These are phyloP conservation scores for Brachionichthys hirsutus DNA, from an alignment of 2,113 vertebrate genomes.

Conservation along the genomic window DNA sequence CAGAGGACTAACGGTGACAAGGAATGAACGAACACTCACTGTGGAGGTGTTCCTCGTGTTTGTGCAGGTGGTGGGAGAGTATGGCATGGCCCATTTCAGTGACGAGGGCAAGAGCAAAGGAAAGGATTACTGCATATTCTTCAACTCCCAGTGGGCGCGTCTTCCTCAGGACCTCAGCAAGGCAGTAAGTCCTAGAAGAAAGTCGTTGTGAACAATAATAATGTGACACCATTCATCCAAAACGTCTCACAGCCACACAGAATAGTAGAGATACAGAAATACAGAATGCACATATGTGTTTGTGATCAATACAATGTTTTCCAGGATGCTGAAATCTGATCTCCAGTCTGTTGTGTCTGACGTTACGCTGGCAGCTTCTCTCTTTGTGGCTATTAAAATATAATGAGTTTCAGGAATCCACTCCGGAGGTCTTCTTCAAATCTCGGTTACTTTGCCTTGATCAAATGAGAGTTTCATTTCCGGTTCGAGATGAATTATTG, in stretches of 20 bases:
- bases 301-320: conserved; percentile 2
- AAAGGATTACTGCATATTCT: conserved; percentile 95
- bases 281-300: not conserved
- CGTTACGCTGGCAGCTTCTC: conserved; percentile 1
- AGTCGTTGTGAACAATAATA: not conserved
- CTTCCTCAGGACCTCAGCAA: conserved; percentile 90
- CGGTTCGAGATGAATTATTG: not conserved
- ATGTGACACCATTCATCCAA: not conserved
- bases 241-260: not conserved
- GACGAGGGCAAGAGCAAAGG: conserved; percentile 77
- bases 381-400: not conserved
- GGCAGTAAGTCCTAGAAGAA: conserved; percentile 82
- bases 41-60: not conserved
- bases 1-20: too few relatives aligned
- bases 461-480: not conserved
- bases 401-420: not conserved
- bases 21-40: too few relatives aligned
- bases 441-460: too few relatives aligned
- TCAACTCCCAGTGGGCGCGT: conserved; percentile 92
- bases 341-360: conserved; percentile 1
- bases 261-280: not conserved
- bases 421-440: not conserved
- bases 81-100: conserved; percentile 92
- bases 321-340: conserved; percentile 12
- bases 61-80: conserved; percentile 85